phyloP scores from a whole-genome alignment of 2,797 vertebrate genomes.

The Halcyon leucocephala region DNA sequence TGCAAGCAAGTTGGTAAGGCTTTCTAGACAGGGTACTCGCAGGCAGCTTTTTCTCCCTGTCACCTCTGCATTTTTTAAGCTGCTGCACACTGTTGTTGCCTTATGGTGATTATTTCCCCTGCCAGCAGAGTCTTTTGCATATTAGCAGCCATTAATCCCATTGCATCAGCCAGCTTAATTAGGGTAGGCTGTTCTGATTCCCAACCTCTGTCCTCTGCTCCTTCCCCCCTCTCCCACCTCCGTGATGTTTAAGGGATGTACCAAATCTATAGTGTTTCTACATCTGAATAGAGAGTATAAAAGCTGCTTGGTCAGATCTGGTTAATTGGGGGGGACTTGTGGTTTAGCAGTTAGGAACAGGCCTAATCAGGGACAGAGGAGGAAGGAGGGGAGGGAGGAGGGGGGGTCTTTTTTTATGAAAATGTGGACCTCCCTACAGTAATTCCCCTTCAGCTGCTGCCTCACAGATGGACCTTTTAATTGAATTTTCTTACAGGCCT shows the following conservation, averaged over 20 bases:
- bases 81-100: not conserved
- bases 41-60: not conserved
- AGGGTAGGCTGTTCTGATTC: conserved; percentile 18
- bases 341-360: conserved; percentile 62
- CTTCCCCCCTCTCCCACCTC: not conserved
- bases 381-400: not conserved
- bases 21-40: not conserved
- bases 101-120: conserved; percentile 55
- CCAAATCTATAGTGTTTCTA: conserved; percentile 47
- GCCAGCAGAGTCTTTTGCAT: conserved; percentile 58
- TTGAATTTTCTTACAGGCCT: conserved; percentile 83
- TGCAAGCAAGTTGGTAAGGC: not conserved
- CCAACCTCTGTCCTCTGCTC: conserved; percentile 38
- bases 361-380: conserved; percentile 60
- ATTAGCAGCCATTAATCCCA: conserved; percentile 59
- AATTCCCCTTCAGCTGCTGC: conserved; percentile 80
- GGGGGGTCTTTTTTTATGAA: conserved; percentile 75
- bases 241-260: not conserved
- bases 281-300: conserved; percentile 71
- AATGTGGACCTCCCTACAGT: conserved; percentile 76
- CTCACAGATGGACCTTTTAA: conserved; percentile 84
- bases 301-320: conserved; percentile 60
- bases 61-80: conserved; percentile 44
- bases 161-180: conserved; percentile 60
- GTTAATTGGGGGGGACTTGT: conserved; percentile 74